These are phyloP conservation scores for Drosophila sordidula DNA, from an alignment of 2,888 invertebrate species.

Conservation along the genomic window DNA sequence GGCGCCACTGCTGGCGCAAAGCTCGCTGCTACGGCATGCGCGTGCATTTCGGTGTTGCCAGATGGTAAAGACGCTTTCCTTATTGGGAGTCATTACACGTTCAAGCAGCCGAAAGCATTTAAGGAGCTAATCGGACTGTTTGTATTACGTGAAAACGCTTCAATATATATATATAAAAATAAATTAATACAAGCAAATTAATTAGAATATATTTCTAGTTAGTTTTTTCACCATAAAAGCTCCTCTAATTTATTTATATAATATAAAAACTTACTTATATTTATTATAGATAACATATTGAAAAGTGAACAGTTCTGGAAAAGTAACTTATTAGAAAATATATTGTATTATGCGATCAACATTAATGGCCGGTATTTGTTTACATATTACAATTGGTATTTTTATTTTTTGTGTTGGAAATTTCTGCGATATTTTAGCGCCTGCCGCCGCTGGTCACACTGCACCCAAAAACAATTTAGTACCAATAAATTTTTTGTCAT, in stretches of 20 bases:
- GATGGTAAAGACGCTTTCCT: neutral
- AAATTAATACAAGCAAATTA: no score
- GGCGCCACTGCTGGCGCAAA: slow-evolving; percentile 18
- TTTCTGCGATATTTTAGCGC: neutral
- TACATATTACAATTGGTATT: slow-evolving; percentile 21
- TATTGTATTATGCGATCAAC: slow-evolving; percentile 12
- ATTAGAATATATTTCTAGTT: no score
- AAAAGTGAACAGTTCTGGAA: no score
- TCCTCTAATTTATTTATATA: no score
- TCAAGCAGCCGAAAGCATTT: slow-evolving; percentile 1
- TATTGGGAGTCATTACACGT: slow-evolving; percentile 19
- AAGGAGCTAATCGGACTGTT: no score
- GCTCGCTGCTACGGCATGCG: slow-evolving; percentile 37
- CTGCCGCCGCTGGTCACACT: slow-evolving; percentile 34
- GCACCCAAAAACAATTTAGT: slow-evolving; percentile 50
- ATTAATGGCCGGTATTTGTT: neutral
- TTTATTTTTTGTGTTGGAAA: slow-evolving; percentile 5
- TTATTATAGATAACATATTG: no score
- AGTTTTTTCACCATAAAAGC: no score
- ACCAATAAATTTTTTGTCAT: slow-evolving; percentile 52
- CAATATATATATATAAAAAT: no score
- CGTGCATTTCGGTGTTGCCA: neutral
- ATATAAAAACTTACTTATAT: no score
- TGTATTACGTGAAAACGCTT: no score
- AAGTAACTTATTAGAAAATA: no score